Base-by-base conservation (phyloP, 2,113 vertebrate genomes). In the Ammodytes dubius region DNA sequence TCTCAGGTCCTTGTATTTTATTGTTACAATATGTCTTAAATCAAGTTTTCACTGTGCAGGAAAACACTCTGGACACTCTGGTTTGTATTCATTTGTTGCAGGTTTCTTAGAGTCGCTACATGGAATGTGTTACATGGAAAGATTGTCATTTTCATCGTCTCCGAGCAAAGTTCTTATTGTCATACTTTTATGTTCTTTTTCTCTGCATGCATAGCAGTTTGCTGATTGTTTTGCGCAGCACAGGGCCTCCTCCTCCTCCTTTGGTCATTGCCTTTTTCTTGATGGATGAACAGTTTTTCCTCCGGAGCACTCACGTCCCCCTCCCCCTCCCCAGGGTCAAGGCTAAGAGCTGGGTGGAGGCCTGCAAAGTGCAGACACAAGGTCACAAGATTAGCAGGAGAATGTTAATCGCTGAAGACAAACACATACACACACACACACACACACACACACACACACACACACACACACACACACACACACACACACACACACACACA, bases 231-330 rank as follows among this genome's bases (percentile, higher is more conserved):
- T 14, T 1, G 12, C 5, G 42, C 58, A 40, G 60, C 65, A 52
- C 7, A 7, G 60, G 79, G 37, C 58, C 66, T 60, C 54, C 27
- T 58, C 19, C 46, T 11, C 7, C 3, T 27, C 68, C 58, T 64
- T 64, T 13, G 17, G 15, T 40, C 3, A 4, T 50, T 46, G 54
- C 52, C 14, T 77, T 47, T 53, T 27, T 70, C 61, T 76, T 92
- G 85, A 90, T 87, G 14, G 73, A 89, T 85, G 80, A 79, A 76
- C 39, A 17, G 59, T 7, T 69, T 90, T 92, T 94, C 81, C 80
- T 88, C 76, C 19, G n/a, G 14, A 81, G 69, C 57, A 74, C 65
- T 82, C 75, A 67, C 57, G 74, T 65, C 71, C 14, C 3, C 4
- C 10, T 17, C 49, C 49, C 73, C 17, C 6, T 5, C 54, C 7